Evolutionary conservation across 2,888 invertebrate species (phyloP).

Genomic region (Bombylius discolor): DNA sequence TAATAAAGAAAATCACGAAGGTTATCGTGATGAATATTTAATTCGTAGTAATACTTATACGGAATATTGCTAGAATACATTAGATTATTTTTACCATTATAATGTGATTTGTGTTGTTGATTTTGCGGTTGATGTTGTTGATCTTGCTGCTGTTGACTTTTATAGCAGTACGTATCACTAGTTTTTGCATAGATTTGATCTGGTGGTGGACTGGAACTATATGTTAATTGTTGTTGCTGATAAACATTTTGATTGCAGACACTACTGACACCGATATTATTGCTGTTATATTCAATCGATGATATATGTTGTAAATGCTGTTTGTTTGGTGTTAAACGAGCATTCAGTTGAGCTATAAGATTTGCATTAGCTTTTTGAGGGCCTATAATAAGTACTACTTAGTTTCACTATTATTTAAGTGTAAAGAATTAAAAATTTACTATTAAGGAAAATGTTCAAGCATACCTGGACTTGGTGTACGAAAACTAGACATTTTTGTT

Average conservation of each 20-base stretch:
- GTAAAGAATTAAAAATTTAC: no score
- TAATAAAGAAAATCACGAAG: background rate
- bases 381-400: background rate
- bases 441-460: no score
- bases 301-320: conserved; percentile 8
- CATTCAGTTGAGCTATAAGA: conserved; percentile 36
- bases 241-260: conserved; percentile 13
- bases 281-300: conserved; percentile 13
- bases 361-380: conserved; percentile 34
- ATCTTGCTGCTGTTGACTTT: conserved; percentile 17
- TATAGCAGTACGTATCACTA: conserved; percentile 15
- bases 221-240: conserved; percentile 17
- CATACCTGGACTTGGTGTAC: conserved; percentile 26
- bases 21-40: conserved; percentile 12
- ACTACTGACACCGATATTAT: conserved; percentile 8
- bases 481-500: conserved; percentile 36
- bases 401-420: no score
- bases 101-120: no score
- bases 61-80: conserved; percentile 33
- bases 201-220: conserved; percentile 21
- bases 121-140: conserved; percentile 14
- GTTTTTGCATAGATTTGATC: conserved; percentile 22
- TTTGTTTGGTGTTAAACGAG: conserved; percentile 24
- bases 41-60: no score
- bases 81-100: conserved; percentile 37